Percentiles rank a stretch among this genome's conserved stretches.
phyloP scores from a whole-genome alignment of 2,113 vertebrate species.

The Xerus inauris region DNA sequence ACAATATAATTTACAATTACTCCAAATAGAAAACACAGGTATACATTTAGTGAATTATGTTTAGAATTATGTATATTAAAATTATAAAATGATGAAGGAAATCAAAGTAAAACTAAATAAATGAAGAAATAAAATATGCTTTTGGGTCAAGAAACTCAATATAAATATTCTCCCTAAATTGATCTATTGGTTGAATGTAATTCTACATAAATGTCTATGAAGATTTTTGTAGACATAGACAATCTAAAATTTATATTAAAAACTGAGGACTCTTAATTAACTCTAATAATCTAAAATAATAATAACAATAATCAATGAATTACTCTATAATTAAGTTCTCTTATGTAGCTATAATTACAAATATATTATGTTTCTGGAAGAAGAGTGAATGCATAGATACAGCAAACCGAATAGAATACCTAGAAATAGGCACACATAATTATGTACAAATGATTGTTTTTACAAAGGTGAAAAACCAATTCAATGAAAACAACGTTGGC shows the following conservation, averaged over 20 bases:
- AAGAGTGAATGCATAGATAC: background rate
- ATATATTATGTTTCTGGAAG: background rate
- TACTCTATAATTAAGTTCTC: background rate
- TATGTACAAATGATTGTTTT: background rate
- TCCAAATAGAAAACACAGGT: background rate
- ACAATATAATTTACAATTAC: background rate
- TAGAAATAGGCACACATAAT: background rate
- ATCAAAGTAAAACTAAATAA: slow-evolving; percentile 20
- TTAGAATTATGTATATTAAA: background rate
- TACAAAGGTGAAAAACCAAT: background rate
- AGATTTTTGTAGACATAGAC: background rate
- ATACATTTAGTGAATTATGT: background rate
- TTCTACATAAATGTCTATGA: background rate
- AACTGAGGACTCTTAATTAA: background rate
- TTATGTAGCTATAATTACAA: background rate
- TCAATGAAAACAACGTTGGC: background rate
- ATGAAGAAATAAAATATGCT: background rate
- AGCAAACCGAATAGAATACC: background rate
- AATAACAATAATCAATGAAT: background rate
- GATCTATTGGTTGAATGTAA: background rate
- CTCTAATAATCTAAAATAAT: slow-evolving; percentile 3
- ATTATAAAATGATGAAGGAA: background rate
- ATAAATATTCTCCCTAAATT: background rate
- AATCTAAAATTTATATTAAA: background rate
- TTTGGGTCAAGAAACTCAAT: background rate